These are phyloP conservation scores for Octodonta nipae DNA, from an alignment of 2,888 invertebrate species.

Conservation along the genomic window DNA sequence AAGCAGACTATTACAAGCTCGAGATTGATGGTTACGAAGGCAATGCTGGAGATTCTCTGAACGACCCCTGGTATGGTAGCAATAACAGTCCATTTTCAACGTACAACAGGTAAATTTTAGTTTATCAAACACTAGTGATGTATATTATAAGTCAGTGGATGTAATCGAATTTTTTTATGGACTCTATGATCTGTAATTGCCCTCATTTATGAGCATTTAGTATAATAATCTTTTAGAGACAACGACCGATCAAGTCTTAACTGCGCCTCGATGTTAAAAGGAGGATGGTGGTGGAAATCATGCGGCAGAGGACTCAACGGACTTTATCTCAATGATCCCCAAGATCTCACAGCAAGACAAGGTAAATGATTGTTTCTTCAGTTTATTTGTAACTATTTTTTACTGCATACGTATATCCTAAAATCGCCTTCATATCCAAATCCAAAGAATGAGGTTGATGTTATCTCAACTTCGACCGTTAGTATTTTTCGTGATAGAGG, in stretches of 20 bases:
- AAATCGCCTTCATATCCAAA: too few relatives aligned
- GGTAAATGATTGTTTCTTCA: too few relatives aligned
- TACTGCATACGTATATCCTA: too few relatives aligned
- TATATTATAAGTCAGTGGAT: too few relatives aligned
- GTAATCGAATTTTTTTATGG: too few relatives aligned
- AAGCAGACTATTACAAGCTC: slow-evolving; percentile 79
- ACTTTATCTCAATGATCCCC: slow-evolving; percentile 76
- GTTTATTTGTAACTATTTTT: too few relatives aligned
- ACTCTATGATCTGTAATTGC: too few relatives aligned
- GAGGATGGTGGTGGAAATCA: slow-evolving; percentile 93
- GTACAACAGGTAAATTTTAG: slow-evolving; percentile 63
- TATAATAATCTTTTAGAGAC: slow-evolving; percentile 66
- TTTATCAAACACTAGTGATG: too few relatives aligned
- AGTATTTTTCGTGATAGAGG: too few relatives aligned
- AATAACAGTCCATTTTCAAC: slow-evolving; percentile 89
- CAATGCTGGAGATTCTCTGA: slow-evolving; percentile 79
- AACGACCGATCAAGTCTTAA: slow-evolving; percentile 82
- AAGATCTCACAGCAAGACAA: slow-evolving; percentile 79
- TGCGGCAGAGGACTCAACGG: slow-evolving; percentile 83
- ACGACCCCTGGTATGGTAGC: slow-evolving; percentile 88
- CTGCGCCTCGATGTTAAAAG: slow-evolving; percentile 86
- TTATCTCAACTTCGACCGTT: too few relatives aligned
- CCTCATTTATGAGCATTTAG: too few relatives aligned
- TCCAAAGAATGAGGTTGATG: too few relatives aligned
- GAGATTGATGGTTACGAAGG: slow-evolving; percentile 88